Evolutionary conservation across 2,797 vertebrate species (phyloP).

Genomic region (Poeciliopsis gracilis): DNA sequence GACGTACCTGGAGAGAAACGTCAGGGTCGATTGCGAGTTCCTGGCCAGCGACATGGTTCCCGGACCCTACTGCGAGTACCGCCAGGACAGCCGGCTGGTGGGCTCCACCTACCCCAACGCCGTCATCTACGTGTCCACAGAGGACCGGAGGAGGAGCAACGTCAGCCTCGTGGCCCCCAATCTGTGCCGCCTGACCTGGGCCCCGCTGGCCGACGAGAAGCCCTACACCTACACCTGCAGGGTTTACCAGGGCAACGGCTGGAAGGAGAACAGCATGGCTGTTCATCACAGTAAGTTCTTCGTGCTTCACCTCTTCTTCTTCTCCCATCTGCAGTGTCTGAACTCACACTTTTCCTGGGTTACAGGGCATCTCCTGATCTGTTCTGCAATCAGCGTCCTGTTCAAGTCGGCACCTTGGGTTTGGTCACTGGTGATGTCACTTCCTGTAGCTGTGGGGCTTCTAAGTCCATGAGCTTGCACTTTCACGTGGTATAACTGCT

Average conservation of each 20-base stretch:
- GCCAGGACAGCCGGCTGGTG: slow-evolving; percentile 83
- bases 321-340: not conserved
- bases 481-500: slow-evolving; percentile 10
- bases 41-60: slow-evolving; percentile 74
- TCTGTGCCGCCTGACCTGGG: slow-evolving; percentile 84
- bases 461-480: slow-evolving; percentile 67
- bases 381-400: slow-evolving; percentile 77
- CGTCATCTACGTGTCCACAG: slow-evolving; percentile 72
- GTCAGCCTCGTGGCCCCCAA: slow-evolving; percentile 78
- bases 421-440: slow-evolving; percentile 71
- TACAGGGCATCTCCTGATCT: slow-evolving; percentile 81
- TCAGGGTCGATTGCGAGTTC: slow-evolving; percentile 84
- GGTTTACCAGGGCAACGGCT: slow-evolving; percentile 79
- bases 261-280: slow-evolving; percentile 86
- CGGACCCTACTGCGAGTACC: slow-evolving; percentile 83
- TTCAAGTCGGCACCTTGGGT: slow-evolving; percentile 72
- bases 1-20: slow-evolving; percentile 81
- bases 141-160: slow-evolving; percentile 80
- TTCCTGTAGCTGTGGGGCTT: slow-evolving; percentile 74
- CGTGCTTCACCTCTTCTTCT: not conserved
- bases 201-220: slow-evolving; percentile 80
- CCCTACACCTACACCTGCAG: slow-evolving; percentile 85
- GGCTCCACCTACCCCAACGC: slow-evolving; percentile 81
- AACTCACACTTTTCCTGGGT: slow-evolving; percentile 26
- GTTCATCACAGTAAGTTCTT: slow-evolving; percentile 80